These are phyloP conservation scores for Acrobasis consociella DNA, from an alignment of 2,888 invertebrate species.

Conservation along the genomic window DNA sequence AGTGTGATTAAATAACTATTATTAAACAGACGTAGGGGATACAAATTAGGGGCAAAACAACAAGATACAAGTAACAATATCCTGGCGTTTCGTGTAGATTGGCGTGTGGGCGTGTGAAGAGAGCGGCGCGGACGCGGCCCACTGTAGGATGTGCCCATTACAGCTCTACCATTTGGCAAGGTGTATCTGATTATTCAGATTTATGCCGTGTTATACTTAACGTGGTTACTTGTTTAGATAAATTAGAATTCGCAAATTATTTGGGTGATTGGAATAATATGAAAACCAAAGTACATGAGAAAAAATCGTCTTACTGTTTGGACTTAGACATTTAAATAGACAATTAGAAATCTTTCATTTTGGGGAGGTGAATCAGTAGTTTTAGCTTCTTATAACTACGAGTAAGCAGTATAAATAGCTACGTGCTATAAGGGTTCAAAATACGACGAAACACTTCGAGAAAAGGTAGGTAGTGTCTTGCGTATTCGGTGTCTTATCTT, in stretches of 20 bases:
- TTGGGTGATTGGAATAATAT: too few relatives aligned
- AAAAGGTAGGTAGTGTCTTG: too few relatives aligned
- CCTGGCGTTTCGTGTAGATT: slow-evolving; percentile 42
- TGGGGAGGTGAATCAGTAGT: too few relatives aligned
- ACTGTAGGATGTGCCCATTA: slow-evolving; percentile 49
- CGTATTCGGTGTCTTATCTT: too few relatives aligned
- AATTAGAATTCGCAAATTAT: not conserved
- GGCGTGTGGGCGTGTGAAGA: slow-evolving; percentile 56
- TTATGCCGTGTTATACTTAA: not conserved
- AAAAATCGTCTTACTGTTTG: too few relatives aligned
- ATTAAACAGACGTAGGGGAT: slow-evolving; percentile 8
- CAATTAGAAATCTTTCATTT: too few relatives aligned
- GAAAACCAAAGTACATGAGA: too few relatives aligned
- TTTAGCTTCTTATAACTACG: too few relatives aligned
- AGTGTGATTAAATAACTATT: not conserved
- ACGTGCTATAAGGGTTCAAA: too few relatives aligned
- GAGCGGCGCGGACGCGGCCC: slow-evolving; percentile 32
- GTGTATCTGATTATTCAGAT: not conserved
- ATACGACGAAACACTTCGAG: too few relatives aligned
- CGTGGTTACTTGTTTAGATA: not conserved
- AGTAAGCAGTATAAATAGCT: too few relatives aligned
- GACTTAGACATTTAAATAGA: too few relatives aligned
- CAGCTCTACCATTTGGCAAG: slow-evolving; percentile 27
- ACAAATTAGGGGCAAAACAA: slow-evolving; percentile 36
- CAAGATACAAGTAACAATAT: slow-evolving; percentile 39